phyloP scores from a whole-genome alignment of 2,113 vertebrate genomes.

The Ploceus nigricollis region DNA sequence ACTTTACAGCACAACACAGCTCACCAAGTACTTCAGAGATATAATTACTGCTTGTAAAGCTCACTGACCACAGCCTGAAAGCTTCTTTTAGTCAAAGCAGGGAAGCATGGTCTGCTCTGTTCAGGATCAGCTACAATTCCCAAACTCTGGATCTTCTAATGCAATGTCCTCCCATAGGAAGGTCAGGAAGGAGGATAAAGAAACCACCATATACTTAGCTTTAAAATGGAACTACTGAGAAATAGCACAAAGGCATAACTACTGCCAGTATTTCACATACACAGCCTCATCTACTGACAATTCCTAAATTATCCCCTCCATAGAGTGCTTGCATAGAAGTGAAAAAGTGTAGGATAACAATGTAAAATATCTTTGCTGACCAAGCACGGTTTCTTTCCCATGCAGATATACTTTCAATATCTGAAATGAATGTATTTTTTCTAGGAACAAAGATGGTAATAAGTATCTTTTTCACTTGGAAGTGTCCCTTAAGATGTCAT shows the following conservation, averaged over 20 bases:
- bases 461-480: background rate
- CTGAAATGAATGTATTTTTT: background rate
- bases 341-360: background rate
- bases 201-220: background rate
- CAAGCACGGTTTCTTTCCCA: background rate
- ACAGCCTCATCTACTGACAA: background rate
- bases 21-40: background rate
- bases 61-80: background rate
- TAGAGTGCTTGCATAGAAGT: accelerated
- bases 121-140: background rate
- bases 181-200: background rate
- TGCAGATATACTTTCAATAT: background rate
- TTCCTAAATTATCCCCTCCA: background rate
- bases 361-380: background rate
- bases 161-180: background rate
- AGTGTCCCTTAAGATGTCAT: background rate
- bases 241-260: background rate
- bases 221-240: background rate
- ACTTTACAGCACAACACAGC: background rate
- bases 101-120: background rate
- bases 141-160: background rate
- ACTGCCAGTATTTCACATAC: background rate
- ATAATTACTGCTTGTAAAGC: background rate
- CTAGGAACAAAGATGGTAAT: background rate
- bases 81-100: background rate